phyloP scores from a whole-genome alignment of 2,113 vertebrate genomes.

The Acanthochromis polyacanthus region DNA sequence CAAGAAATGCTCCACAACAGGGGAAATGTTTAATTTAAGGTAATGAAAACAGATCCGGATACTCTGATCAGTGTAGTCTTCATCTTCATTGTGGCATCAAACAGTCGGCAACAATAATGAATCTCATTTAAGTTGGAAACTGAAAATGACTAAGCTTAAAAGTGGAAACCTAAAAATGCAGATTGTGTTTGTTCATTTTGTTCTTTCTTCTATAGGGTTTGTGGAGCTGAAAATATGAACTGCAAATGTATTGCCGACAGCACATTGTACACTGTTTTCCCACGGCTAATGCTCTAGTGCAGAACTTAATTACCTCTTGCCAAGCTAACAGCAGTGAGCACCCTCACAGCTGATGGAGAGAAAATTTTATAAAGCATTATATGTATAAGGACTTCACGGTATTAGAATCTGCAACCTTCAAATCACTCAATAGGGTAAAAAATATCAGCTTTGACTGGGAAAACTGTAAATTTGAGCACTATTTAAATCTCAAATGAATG shows the following conservation, averaged over 20 bases:
- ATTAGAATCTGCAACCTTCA: slow-evolving; percentile 14
- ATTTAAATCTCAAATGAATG: not conserved
- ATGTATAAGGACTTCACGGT: slow-evolving; percentile 3
- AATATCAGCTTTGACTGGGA: slow-evolving; percentile 8
- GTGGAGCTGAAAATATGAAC: slow-evolving; percentile 5
- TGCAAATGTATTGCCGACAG: not conserved
- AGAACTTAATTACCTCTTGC: slow-evolving; percentile 52
- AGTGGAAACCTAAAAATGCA: not conserved
- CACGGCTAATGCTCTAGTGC: slow-evolving; percentile 11
- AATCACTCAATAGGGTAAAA: not conserved
- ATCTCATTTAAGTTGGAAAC: not conserved
- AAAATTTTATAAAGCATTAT: slow-evolving; percentile 31
- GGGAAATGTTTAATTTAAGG: not conserved
- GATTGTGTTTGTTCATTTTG: not conserved
- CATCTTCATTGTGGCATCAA: not conserved
- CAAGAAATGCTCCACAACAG: not conserved
- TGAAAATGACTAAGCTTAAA: too few relatives aligned
- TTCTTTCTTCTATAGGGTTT: not conserved
- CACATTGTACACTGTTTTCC: slow-evolving; percentile 1
- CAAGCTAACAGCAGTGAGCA: slow-evolving; percentile 38
- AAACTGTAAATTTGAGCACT: not conserved
- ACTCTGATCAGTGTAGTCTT: not conserved
- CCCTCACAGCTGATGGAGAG: slow-evolving; percentile 23
- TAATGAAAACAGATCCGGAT: not conserved
- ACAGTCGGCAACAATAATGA: not conserved